Percentiles rank a stretch among this genome's conserved stretches.
phyloP scores from a whole-genome alignment of 2,888 invertebrate genomes.

The Yponomeuta malinellus region DNA sequence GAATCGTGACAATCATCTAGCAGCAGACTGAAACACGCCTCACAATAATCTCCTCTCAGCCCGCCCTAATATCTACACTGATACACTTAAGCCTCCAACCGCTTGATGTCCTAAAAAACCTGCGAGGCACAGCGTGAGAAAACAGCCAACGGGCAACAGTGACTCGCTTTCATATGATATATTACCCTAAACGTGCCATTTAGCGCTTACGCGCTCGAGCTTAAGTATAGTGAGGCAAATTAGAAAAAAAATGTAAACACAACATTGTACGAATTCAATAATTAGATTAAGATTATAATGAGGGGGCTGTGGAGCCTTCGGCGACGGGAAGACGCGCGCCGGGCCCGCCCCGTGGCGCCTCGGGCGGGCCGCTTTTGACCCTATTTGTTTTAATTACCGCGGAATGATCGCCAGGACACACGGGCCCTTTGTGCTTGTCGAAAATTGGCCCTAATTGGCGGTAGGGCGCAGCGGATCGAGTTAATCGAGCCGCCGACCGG shows the following conservation, averaged over 20 bases:
- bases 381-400: conserved; percentile 75
- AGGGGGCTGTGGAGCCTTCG: conserved; percentile 57
- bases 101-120: conserved; percentile 33
- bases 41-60: conserved; percentile 45
- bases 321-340: conserved; percentile 64
- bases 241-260: conserved; percentile 74
- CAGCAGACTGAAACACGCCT: conserved; percentile 54
- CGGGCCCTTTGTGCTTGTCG: conserved; percentile 60
- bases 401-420: conserved; percentile 67
- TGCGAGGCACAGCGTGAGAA: conserved; percentile 57
- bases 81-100: conserved; percentile 34
- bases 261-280: conserved; percentile 75
- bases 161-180: conserved; percentile 67
- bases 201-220: conserved; percentile 71
- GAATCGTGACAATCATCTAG: conserved; percentile 62
- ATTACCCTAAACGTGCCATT: conserved; percentile 73
- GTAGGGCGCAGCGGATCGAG: conserved; percentile 47
- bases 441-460: conserved; percentile 63
- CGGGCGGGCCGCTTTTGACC: conserved; percentile 66
- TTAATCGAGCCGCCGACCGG: conserved; percentile 28
- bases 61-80: conserved; percentile 43
- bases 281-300: conserved; percentile 74
- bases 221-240: conserved; percentile 72
- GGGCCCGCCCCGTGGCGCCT: conserved; percentile 68
- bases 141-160: conserved; percentile 51